Percentiles rank a stretch among this genome's conserved stretches.
Conservation (phyloP, 2,797 vertebrate genomes). For the Galaxias olidus region DNA sequence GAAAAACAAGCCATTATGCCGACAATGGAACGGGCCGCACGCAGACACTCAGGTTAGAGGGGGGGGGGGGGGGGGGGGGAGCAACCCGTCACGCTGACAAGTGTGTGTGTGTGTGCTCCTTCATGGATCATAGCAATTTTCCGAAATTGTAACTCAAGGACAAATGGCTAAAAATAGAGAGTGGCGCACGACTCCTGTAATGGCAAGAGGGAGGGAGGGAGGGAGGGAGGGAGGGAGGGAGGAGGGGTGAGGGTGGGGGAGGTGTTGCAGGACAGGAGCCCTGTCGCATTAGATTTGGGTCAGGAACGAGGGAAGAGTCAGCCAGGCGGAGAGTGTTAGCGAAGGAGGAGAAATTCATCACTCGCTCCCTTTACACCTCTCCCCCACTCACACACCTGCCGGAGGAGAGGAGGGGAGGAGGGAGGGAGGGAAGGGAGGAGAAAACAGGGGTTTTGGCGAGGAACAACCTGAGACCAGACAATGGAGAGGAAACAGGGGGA, state of each 20-base stretch:
- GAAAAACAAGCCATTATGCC: no score
- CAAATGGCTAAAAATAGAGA: constrained; percentile 74
- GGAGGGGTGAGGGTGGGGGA: constrained; percentile 6
- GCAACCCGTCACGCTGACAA: no score
- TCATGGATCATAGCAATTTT: constrained; percentile 69
- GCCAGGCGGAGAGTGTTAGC: constrained; percentile 50
- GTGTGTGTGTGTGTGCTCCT: no score
- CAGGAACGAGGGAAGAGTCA: constrained; percentile 55
- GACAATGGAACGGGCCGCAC: not conserved
- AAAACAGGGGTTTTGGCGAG: constrained; percentile 11
- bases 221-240: constrained; percentile 22
- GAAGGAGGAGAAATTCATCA: constrained; percentile 58
- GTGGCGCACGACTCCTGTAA: constrained; percentile 49
- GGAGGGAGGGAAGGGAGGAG: constrained; percentile 5
- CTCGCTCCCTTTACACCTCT: constrained; percentile 17
- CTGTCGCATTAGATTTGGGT: constrained; percentile 71
- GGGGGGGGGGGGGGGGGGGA: constrained; percentile 31
- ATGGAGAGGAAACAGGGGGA: no score
- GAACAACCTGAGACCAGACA: constrained; percentile 19
- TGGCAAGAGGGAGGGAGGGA: constrained; percentile 16
- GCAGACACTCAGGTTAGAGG: constrained; percentile 13
- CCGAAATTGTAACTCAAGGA: constrained; percentile 69
- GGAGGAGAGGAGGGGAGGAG: constrained; percentile 11
- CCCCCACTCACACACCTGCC: constrained; percentile 37
- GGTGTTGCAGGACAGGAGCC: constrained; percentile 44